Base-by-base conservation (phyloP, 1,140 invertebrate genomes). In the Drosophila ogumai region DNA sequence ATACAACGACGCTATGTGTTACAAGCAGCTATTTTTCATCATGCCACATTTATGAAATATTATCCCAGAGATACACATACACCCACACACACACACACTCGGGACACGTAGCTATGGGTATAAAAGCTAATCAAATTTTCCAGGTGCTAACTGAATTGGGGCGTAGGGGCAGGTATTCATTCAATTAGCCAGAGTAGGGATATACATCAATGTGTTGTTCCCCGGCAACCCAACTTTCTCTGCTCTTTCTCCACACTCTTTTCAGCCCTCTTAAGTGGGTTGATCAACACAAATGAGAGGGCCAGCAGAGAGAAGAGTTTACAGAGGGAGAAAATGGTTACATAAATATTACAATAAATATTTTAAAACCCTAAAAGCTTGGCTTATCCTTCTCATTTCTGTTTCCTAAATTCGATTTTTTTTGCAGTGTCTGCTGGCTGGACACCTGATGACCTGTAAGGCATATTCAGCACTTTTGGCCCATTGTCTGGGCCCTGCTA, bases 141-240 rank as follows among this genome's bases (percentile, higher is more conserved):
- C 43, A 63, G 75, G 73, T 75, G 55, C 47, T 54, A 75, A 67
- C 40, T 54, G 55, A 75, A 75, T 75, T 54, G 44, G 17, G 43
- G 41, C 40, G 7, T 9, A 19, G 10, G 31, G 57, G 38, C 38
- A 43, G 28, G 46, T 50, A 65, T 76, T 68, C 71, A 87, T 75
- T 82, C 80, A 88, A 87, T 87, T 88, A 88, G 82, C 76, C 72
- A 56, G 52, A 87, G 73, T 82, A 77, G 64, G 82, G 56, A 88
- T 82, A 87, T 88, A 82, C 77, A 87, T 88, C 82, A 87, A 69
- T 56, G 59, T 68, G 36, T 36, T 28, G 36, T 19, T 1, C 2
- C 22, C 22, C 22, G 22, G 22, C 22, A 22, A 22, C 22, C 46
- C 49, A 60, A 22, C 44, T 72, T 69, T 58, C 38, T n/a, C 28